phyloP scores from a whole-genome alignment of 2,113 vertebrate species.

The Anoura caudifer region DNA sequence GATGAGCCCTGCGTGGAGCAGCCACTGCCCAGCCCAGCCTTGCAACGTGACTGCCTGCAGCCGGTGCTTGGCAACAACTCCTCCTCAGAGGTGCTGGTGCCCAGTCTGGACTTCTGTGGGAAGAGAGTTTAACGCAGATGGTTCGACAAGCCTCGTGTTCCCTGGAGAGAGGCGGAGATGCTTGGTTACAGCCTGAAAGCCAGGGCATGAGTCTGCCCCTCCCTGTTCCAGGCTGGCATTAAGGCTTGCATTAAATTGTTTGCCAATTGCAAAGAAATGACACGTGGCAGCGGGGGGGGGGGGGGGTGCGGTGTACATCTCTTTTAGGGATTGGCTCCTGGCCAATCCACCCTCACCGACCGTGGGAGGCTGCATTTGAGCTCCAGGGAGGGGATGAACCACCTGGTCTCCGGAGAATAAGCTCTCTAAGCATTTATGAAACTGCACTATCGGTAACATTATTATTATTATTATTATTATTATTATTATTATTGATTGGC shows the following conservation, averaged over 20 bases:
- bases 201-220: background rate
- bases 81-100: conserved; percentile 48
- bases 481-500: background rate
- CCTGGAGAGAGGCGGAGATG: conserved; percentile 70
- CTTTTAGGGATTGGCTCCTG: background rate
- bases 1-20: conserved; percentile 36
- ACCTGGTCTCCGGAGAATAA: background rate
- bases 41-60: conserved; percentile 65
- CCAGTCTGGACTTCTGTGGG: conserved; percentile 68
- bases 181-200: conserved; percentile 52
- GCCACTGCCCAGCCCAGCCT: conserved; percentile 57
- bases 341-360: background rate
- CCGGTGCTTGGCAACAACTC: conserved; percentile 57
- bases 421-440: background rate
- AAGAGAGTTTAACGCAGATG: conserved; percentile 72
- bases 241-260: conserved; percentile 51
- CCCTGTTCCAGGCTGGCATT: conserved; percentile 54
- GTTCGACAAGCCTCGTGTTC: conserved; percentile 66
- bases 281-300: background rate
- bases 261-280: conserved; percentile 12
- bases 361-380: background rate
- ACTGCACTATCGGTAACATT: background rate
- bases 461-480: background rate
- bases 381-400: background rate
- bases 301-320: no score